These are phyloP conservation scores for Arothron firmamentum DNA, from an alignment of 2,113 vertebrate species.

Conservation along the genomic window DNA sequence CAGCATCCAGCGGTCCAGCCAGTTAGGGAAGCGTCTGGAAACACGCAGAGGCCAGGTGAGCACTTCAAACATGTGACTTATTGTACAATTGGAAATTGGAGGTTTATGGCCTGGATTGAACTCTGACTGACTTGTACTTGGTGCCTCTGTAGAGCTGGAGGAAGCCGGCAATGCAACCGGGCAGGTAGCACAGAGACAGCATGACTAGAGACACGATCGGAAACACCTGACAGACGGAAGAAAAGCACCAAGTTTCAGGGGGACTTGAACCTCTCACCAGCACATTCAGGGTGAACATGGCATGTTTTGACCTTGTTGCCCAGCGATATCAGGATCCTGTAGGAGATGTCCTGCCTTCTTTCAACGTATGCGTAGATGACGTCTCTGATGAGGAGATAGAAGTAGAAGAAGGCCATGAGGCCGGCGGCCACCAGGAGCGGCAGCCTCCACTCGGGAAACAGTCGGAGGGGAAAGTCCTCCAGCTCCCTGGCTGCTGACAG, in stretches of 20 bases:
- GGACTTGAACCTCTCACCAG: background rate
- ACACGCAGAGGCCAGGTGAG: background rate
- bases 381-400: conserved; percentile 78
- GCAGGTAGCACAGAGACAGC: conserved; percentile 86
- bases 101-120: conserved; percentile 3
- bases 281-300: background rate
- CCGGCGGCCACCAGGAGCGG: conserved; percentile 74
- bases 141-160: conserved; percentile 89
- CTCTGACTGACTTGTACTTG: conserved; percentile 76
- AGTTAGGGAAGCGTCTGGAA: conserved; percentile 81
- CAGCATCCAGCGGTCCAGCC: conserved; percentile 92
- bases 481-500: conserved; percentile 83
- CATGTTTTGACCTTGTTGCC: conserved; percentile 73
- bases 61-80: background rate
- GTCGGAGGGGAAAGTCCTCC: conserved; percentile 89
- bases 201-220: conserved; percentile 82
- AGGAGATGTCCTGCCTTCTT: conserved; percentile 72
- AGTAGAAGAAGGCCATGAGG: conserved; percentile 76
- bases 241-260: background rate
- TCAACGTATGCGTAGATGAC: conserved; percentile 75
- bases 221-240: conserved; percentile 61
- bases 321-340: conserved; percentile 80
- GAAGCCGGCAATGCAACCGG: conserved; percentile 84
- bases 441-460: conserved; percentile 90
- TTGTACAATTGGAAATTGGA: background rate